Conservation (phyloP, 2,113 vertebrate genomes). For the Zosterops lateralis region DNA sequence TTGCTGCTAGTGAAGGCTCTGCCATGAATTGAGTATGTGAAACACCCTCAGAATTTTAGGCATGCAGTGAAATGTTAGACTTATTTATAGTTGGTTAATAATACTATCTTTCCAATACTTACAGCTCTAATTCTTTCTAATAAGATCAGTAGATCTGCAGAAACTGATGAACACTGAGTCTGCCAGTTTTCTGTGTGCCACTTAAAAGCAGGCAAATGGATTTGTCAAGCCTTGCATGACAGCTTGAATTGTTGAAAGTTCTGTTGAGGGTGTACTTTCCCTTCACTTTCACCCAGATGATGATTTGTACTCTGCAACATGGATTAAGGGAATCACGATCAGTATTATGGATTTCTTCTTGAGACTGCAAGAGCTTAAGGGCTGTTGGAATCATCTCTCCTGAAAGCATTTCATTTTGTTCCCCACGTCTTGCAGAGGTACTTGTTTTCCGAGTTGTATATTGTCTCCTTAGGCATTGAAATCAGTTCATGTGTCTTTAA, state of each 20-base stretch:
- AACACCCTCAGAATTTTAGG: background rate
- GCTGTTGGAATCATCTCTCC: background rate
- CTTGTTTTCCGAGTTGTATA: background rate
- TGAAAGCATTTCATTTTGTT: background rate
- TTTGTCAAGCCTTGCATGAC: background rate
- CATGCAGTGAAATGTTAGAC: background rate
- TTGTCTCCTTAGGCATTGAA: background rate
- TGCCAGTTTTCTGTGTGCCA: background rate
- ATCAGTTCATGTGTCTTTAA: background rate
- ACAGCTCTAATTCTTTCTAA: background rate
- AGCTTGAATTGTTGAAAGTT: background rate
- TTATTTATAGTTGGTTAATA: background rate
- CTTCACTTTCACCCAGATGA: background rate
- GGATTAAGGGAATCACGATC: background rate
- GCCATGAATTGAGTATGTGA: background rate
- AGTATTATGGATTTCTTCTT: background rate
- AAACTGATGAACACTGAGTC: background rate
- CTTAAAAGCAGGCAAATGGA: background rate
- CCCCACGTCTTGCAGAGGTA: background rate
- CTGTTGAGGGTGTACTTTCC: background rate
- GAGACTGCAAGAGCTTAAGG: background rate
- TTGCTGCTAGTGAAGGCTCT: background rate
- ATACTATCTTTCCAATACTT: background rate
- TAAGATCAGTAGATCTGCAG: background rate
- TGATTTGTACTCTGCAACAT: background rate